Conservation (phyloP, 2,888 invertebrate species). For the Boloria selene region DNA sequence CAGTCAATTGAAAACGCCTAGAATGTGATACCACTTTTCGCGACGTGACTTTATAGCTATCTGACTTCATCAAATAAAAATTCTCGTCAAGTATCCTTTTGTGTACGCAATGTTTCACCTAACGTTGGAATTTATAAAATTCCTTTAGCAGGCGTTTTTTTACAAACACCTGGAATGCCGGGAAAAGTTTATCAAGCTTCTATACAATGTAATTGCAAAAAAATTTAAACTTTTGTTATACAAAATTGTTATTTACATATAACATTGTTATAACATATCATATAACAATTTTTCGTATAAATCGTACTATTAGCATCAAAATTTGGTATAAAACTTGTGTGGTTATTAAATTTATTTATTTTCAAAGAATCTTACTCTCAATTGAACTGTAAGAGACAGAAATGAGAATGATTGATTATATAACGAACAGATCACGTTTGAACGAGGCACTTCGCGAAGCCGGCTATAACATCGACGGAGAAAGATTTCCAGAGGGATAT, state of each 20-base stretch:
- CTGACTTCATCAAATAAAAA: conserved; percentile 33
- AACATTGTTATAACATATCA: background rate
- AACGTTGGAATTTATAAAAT: conserved; percentile 36
- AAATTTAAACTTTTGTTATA: background rate
- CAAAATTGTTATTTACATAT: background rate
- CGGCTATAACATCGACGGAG: conserved; percentile 93
- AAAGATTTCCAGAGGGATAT: conserved; percentile 95
- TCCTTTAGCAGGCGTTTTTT: conserved; percentile 33
- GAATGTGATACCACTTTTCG: conserved; percentile 41
- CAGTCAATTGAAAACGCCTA: conserved; percentile 46
- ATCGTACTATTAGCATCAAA: too few relatives aligned
- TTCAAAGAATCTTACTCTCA: background rate
- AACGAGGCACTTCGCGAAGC: conserved; percentile 90
- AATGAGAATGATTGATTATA: conserved; percentile 19
- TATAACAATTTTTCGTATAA: background rate
- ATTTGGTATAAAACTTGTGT: background rate
- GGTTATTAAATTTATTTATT: background rate
- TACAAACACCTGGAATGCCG: conserved; percentile 27
- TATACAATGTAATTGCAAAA: conserved; percentile 14
- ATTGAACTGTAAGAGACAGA: background rate
- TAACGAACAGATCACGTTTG: conserved; percentile 84
- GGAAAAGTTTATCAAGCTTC: conserved; percentile 35
- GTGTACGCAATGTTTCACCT: conserved; percentile 30
- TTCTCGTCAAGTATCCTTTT: conserved; percentile 15
- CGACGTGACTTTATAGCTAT: conserved; percentile 30